Evolutionary conservation across 2,797 vertebrate genomes (phyloP).

Genomic region (Macrochelys suwanniensis): DNA sequence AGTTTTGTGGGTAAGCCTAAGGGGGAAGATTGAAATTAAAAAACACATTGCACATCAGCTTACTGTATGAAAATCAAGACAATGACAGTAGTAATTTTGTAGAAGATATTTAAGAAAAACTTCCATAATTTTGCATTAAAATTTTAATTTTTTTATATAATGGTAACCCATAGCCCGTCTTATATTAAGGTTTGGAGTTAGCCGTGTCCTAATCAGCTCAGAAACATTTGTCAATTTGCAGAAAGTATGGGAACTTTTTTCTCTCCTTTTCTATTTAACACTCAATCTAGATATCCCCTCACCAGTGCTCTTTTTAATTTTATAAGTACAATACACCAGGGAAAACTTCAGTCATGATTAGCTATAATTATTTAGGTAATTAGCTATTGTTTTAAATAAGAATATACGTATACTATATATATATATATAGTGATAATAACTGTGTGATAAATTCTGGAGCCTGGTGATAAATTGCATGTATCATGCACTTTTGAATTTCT

Average conservation of each 20-base stretch:
- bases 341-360: background rate
- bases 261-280: background rate
- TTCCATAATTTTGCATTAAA: background rate
- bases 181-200: background rate
- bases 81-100: constrained; percentile 32
- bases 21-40: constrained; percentile 69
- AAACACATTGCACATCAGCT: constrained; percentile 58
- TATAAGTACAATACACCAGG: background rate
- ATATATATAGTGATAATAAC: background rate
- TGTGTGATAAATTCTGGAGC: background rate
- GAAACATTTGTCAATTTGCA: background rate
- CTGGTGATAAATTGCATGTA: background rate
- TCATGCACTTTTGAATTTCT: background rate
- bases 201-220: background rate
- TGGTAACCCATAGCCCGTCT: background rate
- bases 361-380: background rate
- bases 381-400: background rate
- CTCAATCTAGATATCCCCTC: background rate
- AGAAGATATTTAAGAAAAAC: constrained; percentile 34
- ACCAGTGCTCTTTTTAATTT: background rate
- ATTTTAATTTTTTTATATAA: background rate
- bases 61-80: constrained; percentile 40
- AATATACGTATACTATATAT: background rate
- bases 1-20: constrained; percentile 72
- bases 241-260: background rate